Evolutionary conservation across 2,888 invertebrate genomes (phyloP), one percentile per base, ranked within the genome.

Genomic region (Andrena dorsata): DNA sequence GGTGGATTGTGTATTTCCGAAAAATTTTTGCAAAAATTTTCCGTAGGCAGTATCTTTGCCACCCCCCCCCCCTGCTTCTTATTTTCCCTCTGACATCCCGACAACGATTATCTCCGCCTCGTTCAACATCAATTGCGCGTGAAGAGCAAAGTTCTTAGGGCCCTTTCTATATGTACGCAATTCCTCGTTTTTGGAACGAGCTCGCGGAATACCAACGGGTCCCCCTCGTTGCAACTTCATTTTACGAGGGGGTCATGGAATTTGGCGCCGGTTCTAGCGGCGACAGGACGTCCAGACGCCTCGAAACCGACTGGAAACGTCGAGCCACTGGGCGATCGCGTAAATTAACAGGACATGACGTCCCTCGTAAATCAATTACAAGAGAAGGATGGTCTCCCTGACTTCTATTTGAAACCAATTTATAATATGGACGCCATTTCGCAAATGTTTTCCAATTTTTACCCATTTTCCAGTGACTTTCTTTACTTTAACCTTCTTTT

Each of bases 101-200:
- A 82, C 86, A 86, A 80, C 80, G 66, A 84, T 86, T 70, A 84
- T 87, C 84, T 88, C 88, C 86, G 87, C 80, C 84, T 88, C 75
- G 86, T 30, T 83, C 88, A 80, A 82, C 68, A 88, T 77, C 88
- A 88, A 88, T 88, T 88, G 85, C 80, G 83, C 87, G 87, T 88
- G 84, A 68, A 82, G 63, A 41, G 16, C 41, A 4, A 41, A 41
- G 41, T 90, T 90, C 90, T 86, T 80, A 84, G 89, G 89, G 89
- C 82, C 83, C 86, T 78, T 85, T 89, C 87, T 88, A 89, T 90
- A 89, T 84, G 82, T 88, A 86, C 87, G 85, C 89, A 16, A 41
- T 41, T 41, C 41, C 41, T 41, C 41, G 41, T 89, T 90, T 88
- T 70, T 56, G 82, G 89, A 89, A 90, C 74, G 56, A 65, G 65